These are phyloP conservation scores for Leptarthrus brevirostris DNA, from an alignment of 2,888 invertebrate species.

Conservation along the genomic window DNA sequence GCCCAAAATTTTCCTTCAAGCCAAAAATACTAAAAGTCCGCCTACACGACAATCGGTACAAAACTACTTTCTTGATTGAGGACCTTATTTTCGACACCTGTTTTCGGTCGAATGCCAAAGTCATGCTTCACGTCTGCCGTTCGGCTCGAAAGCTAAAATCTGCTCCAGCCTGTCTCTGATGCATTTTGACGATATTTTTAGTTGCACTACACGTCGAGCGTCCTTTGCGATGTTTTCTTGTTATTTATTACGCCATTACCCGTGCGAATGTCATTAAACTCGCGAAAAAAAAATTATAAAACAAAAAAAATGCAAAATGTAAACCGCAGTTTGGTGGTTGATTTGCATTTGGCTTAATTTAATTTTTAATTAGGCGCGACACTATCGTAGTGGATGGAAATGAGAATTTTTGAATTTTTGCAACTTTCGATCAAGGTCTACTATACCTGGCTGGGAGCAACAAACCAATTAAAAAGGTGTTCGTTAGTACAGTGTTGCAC, in stretches of 20 bases:
- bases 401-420: too few relatives aligned
- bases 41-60: background rate
- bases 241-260: background rate
- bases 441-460: too few relatives aligned
- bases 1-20: background rate
- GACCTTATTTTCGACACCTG: background rate
- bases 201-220: background rate
- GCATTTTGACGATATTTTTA: background rate
- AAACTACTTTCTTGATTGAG: background rate
- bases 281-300: background rate
- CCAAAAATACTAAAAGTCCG: background rate
- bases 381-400: background rate
- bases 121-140: background rate
- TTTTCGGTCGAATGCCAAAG: background rate
- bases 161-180: too few relatives aligned
- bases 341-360: background rate
- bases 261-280: conserved; percentile 6
- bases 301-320: background rate
- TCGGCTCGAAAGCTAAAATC: too few relatives aligned
- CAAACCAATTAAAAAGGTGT: too few relatives aligned
- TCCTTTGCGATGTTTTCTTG: background rate
- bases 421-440: too few relatives aligned
- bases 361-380: background rate
- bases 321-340: background rate
- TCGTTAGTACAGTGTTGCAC: background rate